Evolutionary conservation across 2,797 vertebrate genomes (phyloP).

Genomic region (Silurus aristotelis): DNA sequence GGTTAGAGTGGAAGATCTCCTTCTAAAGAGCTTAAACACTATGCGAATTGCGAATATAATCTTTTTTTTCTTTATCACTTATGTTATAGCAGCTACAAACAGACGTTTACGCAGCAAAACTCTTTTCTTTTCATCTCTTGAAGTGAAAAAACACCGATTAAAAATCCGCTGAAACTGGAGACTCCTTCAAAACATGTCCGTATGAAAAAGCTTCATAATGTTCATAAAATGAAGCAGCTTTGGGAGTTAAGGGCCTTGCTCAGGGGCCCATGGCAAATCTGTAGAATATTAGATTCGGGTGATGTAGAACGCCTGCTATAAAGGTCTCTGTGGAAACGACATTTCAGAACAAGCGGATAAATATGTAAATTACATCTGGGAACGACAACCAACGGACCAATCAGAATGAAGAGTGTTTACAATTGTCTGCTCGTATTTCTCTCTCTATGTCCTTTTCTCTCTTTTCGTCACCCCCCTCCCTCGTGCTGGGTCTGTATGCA

Average conservation of each 20-base stretch:
- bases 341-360: not conserved
- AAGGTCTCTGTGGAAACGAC: not conserved
- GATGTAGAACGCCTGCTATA: not conserved
- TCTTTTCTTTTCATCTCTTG: not conserved
- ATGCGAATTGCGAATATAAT: too few species aligned
- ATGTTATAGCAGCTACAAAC: not conserved
- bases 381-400: not conserved
- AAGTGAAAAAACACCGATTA: not conserved
- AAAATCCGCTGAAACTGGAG: not conserved
- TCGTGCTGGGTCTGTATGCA: not conserved
- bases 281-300: not conserved
- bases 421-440: constrained; percentile 1
- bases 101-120: not conserved
- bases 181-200: too few species aligned
- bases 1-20: too few species aligned
- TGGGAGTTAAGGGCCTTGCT: too few species aligned
- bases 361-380: not conserved
- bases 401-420: not conserved
- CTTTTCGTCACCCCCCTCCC: not conserved
- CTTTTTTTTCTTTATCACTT: too few species aligned
- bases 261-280: too few species aligned
- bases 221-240: too few species aligned
- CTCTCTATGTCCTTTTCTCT: not conserved
- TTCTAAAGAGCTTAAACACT: too few species aligned
- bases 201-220: too few species aligned